These are phyloP conservation scores for Gephyroberyx darwinii DNA, from an alignment of 2,797 vertebrate genomes.

Conservation along the genomic window DNA sequence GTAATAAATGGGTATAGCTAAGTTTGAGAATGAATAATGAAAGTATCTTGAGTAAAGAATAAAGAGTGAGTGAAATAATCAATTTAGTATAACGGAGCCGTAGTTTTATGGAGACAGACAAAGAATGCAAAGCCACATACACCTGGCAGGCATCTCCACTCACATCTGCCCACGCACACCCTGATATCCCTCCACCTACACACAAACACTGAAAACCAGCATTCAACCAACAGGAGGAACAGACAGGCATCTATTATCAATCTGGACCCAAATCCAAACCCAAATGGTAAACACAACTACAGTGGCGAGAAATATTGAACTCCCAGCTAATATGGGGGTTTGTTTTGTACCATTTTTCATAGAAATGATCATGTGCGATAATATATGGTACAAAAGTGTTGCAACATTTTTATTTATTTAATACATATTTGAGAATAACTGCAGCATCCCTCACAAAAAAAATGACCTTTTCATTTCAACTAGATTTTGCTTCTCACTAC, in stretches of 20 bases:
- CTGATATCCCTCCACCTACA: slow-evolving; percentile 72
- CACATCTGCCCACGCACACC: slow-evolving; percentile 74
- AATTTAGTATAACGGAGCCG: slow-evolving; percentile 38
- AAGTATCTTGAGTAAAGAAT: too few relatives aligned
- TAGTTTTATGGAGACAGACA: slow-evolving; percentile 53
- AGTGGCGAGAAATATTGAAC: too few relatives aligned
- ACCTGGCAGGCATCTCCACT: slow-evolving; percentile 77
- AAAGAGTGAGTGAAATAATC: slow-evolving; percentile 34
- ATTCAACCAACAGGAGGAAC: slow-evolving; percentile 33
- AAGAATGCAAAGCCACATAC: slow-evolving; percentile 65
- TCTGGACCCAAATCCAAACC: slow-evolving; percentile 33
- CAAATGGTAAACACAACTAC: too few relatives aligned
- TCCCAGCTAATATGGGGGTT: too few relatives aligned
- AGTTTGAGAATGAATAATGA: slow-evolving; percentile 32
- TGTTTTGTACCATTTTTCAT: too few relatives aligned
- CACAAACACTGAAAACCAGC: slow-evolving; percentile 68
- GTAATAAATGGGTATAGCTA: neutral
- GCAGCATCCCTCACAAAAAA: neutral
- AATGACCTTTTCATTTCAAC: neutral
- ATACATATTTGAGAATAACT: neutral
- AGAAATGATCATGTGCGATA: too few relatives aligned
- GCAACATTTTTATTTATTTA: too few relatives aligned
- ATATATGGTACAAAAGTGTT: too few relatives aligned
- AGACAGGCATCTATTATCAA: slow-evolving; percentile 21
- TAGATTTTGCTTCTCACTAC: neutral